phyloP scores from a whole-genome alignment of 2,797 vertebrate genomes.

The Sarcophilus harrisii region DNA sequence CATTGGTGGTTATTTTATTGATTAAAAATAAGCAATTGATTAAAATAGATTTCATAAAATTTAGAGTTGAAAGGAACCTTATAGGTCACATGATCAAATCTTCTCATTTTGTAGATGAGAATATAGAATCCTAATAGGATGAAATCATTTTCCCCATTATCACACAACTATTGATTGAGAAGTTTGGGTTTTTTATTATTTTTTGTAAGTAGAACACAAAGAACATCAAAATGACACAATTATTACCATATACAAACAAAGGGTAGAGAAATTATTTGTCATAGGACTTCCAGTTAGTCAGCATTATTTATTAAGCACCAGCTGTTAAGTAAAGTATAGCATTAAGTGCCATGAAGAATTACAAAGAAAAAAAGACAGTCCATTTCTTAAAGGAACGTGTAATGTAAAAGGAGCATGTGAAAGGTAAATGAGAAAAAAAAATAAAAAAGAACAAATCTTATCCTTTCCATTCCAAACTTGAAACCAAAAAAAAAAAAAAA shows the following conservation, averaged over 20 bases:
- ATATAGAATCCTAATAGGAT: not conserved
- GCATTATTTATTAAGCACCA: conserved; percentile 12
- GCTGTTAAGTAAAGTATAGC: not conserved
- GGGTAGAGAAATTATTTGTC: not conserved
- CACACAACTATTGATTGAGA: not conserved
- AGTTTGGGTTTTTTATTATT: not conserved
- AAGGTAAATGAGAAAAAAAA: not conserved
- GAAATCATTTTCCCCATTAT: not conserved
- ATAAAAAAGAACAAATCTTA: not conserved
- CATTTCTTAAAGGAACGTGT: not conserved
- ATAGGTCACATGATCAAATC: not conserved
- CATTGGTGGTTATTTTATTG: not conserved
- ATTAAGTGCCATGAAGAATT: not conserved
- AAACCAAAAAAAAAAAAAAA: conserved; percentile 4
- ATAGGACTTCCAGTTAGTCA: not conserved
- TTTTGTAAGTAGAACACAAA: not conserved
- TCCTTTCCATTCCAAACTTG: not conserved
- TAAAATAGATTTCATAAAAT: not conserved
- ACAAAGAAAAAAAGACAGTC: not conserved
- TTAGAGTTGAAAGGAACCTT: not conserved
- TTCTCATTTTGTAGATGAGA: not conserved
- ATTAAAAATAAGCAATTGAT: not conserved
- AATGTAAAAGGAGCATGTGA: not conserved
- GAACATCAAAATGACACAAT: not conserved
- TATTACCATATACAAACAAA: not conserved